Evolutionary conservation across 2,797 vertebrate species (phyloP), one percentile per base, ranked within the genome.

Genomic region (Gambusia yucatana): DNA sequence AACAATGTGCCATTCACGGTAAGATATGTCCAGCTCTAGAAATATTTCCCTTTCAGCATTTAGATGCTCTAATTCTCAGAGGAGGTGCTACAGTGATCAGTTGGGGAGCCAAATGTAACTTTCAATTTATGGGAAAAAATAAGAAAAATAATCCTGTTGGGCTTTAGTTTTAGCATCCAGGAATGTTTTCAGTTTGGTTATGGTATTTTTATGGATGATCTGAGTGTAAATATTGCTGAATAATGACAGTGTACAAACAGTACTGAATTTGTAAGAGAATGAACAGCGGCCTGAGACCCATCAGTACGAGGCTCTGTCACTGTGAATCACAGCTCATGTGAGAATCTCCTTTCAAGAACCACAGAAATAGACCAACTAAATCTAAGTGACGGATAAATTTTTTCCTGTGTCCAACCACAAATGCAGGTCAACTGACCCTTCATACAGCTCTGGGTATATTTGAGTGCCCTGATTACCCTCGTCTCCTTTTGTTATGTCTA

Each of bases 1-100:
- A 96, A 95, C 88, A 96, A 96, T 79, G 96, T 97, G 88, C 97
- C 96, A 79, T 97, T 99, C 93, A 99, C 98, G 95, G 98, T 99
- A 92, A 98, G 97, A 87, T 73, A 79, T 87, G 86, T 84, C 76
- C 82, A 82, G 59, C 80, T 86, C 70, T 84, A 57, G 50, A 88
- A 87, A 74, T 78, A 85, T 87, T 86, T 84, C 55, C 52, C 44
- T 79, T 43, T n/a, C 22, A 76, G 67, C 71, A 28, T 47, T 82
- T 72, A 72, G 39, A 41, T 73, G 16, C 28, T 80, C 41, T 78
- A 30, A 65, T 76, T 88, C 33, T 57, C 47, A 28, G 14, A 43
- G 8, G n/a, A 44, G 33, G 72, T 41, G 72, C 1, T 39, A 48
- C 75, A 22, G 75, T 69, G 30, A 75, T n/a, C 57, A 33, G 39